Evolutionary conservation across 92 coral and sea anemone species (phyloP).

Genomic region (Paramuricea clavata): DNA sequence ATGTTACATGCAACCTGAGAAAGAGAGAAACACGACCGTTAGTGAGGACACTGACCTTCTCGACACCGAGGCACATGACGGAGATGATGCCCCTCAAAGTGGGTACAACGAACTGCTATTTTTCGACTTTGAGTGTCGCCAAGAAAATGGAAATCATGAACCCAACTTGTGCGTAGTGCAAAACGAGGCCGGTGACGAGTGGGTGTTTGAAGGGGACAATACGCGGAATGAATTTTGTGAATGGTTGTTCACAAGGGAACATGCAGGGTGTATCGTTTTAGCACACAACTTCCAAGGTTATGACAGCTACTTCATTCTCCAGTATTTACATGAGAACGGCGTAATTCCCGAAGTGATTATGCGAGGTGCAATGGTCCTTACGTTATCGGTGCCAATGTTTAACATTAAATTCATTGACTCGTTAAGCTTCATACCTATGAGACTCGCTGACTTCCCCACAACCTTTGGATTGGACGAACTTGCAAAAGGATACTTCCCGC

Average conservation of each 20-base stretch:
- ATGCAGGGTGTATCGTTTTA: too few relatives aligned
- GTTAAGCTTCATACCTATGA: slow-evolving; percentile 31
- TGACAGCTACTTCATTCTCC: slow-evolving; percentile 20
- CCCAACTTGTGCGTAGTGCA: slow-evolving; percentile 41
- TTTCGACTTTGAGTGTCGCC: slow-evolving; percentile 52
- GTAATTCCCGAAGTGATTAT: slow-evolving; percentile 37
- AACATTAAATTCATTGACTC: slow-evolving; percentile 54
- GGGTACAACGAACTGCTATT: too few relatives aligned
- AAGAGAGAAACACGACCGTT: too few relatives aligned
- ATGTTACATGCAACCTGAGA: too few relatives aligned
- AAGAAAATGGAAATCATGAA: slow-evolving; percentile 56
- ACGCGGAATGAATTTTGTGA: too few relatives aligned
- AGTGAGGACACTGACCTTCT: too few relatives aligned
- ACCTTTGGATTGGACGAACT: slow-evolving; percentile 57
- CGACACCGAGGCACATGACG: too few relatives aligned
- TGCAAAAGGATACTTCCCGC: slow-evolving; percentile 64
- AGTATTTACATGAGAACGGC: slow-evolving; percentile 41
- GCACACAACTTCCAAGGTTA: background rate
- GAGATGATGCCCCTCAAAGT: too few relatives aligned
- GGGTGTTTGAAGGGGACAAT: slow-evolving; percentile 37
- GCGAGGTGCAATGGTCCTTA: slow-evolving; percentile 62
- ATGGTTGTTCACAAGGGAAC: too few relatives aligned
- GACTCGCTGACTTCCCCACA: slow-evolving; percentile 5
- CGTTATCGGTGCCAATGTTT: slow-evolving; percentile 37
- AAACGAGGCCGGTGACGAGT: slow-evolving; percentile 46